Percentiles rank a stretch among this genome's conserved stretches.
These are phyloP conservation scores for Polypterus bichir DNA, from an alignment of 2,113 vertebrate genomes.

Conservation along the genomic window DNA sequence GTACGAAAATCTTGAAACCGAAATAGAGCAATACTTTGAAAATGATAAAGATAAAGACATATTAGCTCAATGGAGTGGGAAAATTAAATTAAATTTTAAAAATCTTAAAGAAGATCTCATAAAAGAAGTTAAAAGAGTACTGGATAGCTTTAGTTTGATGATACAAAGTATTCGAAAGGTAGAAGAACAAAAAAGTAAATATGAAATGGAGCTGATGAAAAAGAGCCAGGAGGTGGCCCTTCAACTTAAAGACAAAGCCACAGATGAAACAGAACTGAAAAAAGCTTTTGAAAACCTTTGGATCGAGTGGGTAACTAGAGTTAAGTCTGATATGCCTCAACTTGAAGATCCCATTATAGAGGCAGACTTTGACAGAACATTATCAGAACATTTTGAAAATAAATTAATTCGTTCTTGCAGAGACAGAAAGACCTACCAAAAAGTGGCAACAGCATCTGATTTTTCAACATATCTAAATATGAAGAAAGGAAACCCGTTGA, in stretches of 20 bases:
- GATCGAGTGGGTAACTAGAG: constrained; percentile 15
- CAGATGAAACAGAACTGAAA: constrained; percentile 22
- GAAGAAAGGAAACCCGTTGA: rapidly evolving
- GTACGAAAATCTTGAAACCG: constrained; percentile 12
- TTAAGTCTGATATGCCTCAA: neutral
- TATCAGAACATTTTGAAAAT: constrained; percentile 20
- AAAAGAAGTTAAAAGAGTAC: constrained; percentile 19
- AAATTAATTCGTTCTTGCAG: neutral
- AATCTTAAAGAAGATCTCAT: constrained; percentile 24
- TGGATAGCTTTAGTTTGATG: constrained; percentile 15
- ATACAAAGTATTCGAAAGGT: constrained; percentile 23
- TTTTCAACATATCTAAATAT: neutral
- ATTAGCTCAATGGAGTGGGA: constrained; percentile 33
- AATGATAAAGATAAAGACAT: constrained; percentile 33
- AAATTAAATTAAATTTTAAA: constrained; percentile 19
- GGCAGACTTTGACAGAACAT: constrained; percentile 24
- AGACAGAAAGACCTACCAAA: constrained; percentile 4
- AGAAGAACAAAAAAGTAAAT: constrained; percentile 15
- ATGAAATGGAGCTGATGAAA: constrained; percentile 24
- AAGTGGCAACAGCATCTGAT: neutral
- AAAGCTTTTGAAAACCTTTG: constrained; percentile 26
- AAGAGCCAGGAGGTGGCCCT: constrained; percentile 26
- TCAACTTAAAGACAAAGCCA: constrained; percentile 8
- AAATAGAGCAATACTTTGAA: constrained; percentile 30
- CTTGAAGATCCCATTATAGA: constrained; percentile 9